Evolutionary conservation across 2,888 invertebrate species (phyloP).

Genomic region (Pilophorus perplexus): DNA sequence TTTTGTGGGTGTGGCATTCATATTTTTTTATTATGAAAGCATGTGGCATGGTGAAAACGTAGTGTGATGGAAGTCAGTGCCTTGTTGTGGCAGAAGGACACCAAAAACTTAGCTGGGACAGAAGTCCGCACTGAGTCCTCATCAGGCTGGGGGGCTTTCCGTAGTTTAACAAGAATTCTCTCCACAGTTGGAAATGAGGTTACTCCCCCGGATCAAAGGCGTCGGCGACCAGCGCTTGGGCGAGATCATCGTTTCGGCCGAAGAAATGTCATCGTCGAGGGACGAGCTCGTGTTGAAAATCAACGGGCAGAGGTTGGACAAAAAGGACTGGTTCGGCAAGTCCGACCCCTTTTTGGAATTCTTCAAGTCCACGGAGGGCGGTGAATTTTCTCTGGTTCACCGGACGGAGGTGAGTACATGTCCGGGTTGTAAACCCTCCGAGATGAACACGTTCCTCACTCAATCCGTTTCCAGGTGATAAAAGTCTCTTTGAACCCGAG

Average conservation of each 20-base stretch:
- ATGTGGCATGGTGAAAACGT: too few species aligned
- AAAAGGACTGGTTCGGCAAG: constrained; percentile 52
- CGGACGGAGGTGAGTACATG: constrained; percentile 55
- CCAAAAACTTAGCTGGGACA: too few species aligned
- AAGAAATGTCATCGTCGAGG: constrained; percentile 52
- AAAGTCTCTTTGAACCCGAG: constrained; percentile 57
- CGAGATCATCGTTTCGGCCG: constrained; percentile 51
- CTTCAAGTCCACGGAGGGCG: constrained; percentile 54
- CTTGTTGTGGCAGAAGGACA: too few species aligned
- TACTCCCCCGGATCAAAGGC: constrained; percentile 38
- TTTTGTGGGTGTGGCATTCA: too few species aligned
- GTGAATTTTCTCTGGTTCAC: constrained; percentile 55
- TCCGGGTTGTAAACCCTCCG: too few species aligned
- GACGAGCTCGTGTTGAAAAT: constrained; percentile 52
- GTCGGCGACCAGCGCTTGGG: constrained; percentile 46
- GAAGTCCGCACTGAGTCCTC: too few species aligned
- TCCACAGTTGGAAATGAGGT: constrained; percentile 43
- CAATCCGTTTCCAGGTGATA: constrained; percentile 51
- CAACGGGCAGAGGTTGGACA: constrained; percentile 51
- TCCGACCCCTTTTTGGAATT: constrained; percentile 52
- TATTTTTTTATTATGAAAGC: too few species aligned
- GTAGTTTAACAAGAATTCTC: too few species aligned
- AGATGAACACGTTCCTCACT: too few species aligned
- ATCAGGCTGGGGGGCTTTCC: too few species aligned
- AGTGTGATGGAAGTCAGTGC: too few species aligned